phyloP scores from a whole-genome alignment of 2,797 vertebrate species.

The Liasis olivaceus region DNA sequence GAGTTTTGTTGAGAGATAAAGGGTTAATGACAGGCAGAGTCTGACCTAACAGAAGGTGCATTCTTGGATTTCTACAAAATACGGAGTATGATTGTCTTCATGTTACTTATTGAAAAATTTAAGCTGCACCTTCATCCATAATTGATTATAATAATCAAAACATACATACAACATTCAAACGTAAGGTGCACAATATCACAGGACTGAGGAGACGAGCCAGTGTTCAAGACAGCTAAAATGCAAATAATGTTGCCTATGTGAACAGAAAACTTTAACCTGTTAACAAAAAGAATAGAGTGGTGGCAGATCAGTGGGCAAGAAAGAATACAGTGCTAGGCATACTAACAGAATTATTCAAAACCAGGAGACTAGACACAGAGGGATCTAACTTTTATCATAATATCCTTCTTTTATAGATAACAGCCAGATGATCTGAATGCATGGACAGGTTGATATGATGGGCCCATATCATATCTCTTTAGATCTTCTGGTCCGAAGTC shows the following conservation, averaged over 20 bases:
- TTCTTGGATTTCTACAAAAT: neutral
- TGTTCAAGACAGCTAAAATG: neutral
- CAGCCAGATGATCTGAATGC: neutral
- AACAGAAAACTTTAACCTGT: neutral
- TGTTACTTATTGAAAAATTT: neutral
- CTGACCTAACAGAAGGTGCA: neutral
- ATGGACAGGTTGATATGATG: neutral
- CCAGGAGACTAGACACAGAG: neutral
- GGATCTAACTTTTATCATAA: neutral
- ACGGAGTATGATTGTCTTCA: neutral
- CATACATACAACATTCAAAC: neutral
- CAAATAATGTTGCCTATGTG: neutral
- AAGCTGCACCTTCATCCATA: neutral
- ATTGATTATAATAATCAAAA: neutral
- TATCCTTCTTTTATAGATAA: neutral
- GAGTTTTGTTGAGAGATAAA: neutral
- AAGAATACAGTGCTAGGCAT: neutral
- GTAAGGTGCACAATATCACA: neutral
- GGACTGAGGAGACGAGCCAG: neutral
- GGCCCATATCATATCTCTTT: neutral
- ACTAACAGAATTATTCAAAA: neutral
- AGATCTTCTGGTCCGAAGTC: neutral
- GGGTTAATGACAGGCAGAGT: neutral
- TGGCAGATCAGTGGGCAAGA: neutral
- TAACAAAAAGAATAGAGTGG: neutral